Percentiles rank a stretch among this genome's conserved stretches.
phyloP scores from a whole-genome alignment of 2,888 invertebrate genomes.

The Listrodromus nycthemerus region DNA sequence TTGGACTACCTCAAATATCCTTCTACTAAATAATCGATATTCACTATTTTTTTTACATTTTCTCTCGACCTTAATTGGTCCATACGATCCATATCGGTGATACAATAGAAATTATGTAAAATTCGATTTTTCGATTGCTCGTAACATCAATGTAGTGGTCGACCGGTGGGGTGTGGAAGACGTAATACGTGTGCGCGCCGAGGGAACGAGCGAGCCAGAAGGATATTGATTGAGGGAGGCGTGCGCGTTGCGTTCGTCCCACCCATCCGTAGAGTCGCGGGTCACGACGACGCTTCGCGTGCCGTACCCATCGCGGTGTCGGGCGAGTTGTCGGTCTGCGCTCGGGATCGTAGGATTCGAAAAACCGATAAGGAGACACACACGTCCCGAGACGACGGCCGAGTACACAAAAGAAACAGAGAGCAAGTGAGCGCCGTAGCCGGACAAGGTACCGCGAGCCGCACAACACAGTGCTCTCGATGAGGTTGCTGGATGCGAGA shows the following conservation, averaged over 20 bases:
- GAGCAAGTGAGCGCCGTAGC: background rate
- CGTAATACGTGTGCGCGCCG: slow-evolving; percentile 55
- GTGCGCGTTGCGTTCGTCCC: slow-evolving; percentile 71
- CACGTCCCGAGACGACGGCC: background rate
- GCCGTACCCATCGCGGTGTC: slow-evolving; percentile 52
- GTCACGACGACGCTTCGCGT: slow-evolving; percentile 57
- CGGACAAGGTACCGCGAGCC: slow-evolving; percentile 15
- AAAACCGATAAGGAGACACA: background rate
- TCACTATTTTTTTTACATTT: background rate
- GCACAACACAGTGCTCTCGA: slow-evolving; percentile 25
- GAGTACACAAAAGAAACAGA: background rate
- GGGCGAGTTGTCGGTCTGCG: slow-evolving; percentile 80
- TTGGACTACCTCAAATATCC: background rate
- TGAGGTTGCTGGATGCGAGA: slow-evolving; percentile 54
- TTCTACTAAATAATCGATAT: background rate
- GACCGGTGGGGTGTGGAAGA: slow-evolving; percentile 5
- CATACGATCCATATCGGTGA: background rate
- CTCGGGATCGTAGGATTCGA: slow-evolving; percentile 84
- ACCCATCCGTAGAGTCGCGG: slow-evolving; percentile 59
- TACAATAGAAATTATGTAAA: background rate
- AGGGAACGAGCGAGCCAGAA: slow-evolving; percentile 65
- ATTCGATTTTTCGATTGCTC: slow-evolving; percentile 6
- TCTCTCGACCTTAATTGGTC: background rate
- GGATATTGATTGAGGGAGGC: slow-evolving; percentile 78
- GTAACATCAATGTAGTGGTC: background rate